Base-by-base conservation (phyloP, 2,888 invertebrate genomes). In the Meghimatium bilineatum region DNA sequence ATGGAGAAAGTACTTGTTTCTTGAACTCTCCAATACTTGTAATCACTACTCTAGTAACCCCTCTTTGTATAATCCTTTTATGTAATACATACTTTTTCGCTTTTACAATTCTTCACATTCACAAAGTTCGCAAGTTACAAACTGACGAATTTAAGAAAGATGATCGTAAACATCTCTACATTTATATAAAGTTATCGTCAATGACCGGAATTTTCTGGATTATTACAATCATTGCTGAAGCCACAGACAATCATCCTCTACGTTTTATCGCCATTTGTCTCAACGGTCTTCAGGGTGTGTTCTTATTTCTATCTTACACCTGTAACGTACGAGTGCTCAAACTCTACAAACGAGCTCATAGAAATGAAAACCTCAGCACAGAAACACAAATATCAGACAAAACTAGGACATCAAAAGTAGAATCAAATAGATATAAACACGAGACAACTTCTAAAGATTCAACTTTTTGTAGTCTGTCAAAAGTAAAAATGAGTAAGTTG, bases 191-290 rank as follows among this genome's bases (percentile, higher is more conserved):
- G 36, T 49, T 84, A n/a, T 84, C 84, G 5, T 60, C 80, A 17
- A 66, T 84, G 36, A 84, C 84, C 1, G 84, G 84, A 44, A 38
- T 63, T 10, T 84, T 84, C 67, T 84, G 84, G 84, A 20, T 80
- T 14, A 8, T 84, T 0, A 1, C 74, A 12, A 36, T 84, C 67
- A 36, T 84, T 38, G 60, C 75, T 26, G 84, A 84, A 71, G 80
- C 63, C 12, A 32, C 52, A 0, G 67, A 72, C n/a, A 80, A 75
- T 56, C 56, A 84, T 44, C 80, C 80, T 17, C 67, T 84, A 14
- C n/a, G 67, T 12, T 74, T 66, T 44, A 74, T 84, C 17, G 34
- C 84, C 17, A 75, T 84, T 29, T 29, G 26, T 10, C 29, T 84
- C n/a, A 80, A 84, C 69, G 84, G 84, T n/a, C 38, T 79, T 6